These are phyloP conservation scores for Gymnarchus niloticus DNA, from an alignment of 2,113 vertebrate genomes.

Conservation along the genomic window DNA sequence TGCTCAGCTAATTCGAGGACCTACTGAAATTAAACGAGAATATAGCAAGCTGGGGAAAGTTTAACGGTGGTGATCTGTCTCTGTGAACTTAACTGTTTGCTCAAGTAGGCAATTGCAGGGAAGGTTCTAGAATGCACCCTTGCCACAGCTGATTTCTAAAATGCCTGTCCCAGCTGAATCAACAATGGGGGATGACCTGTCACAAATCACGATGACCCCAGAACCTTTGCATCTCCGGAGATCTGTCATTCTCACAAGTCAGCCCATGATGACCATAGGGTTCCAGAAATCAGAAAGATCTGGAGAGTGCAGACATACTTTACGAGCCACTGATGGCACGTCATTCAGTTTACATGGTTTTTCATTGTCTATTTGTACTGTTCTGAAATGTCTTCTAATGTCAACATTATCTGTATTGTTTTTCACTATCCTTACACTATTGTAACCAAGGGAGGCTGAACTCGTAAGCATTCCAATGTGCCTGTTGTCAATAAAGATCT, in stretches of 20 bases:
- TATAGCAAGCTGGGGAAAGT: background rate
- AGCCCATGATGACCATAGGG: conserved; percentile 41
- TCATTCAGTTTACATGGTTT: too few species aligned
- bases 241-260: conserved; percentile 48
- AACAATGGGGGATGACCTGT: conserved; percentile 45
- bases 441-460: too few species aligned
- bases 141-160: conserved; percentile 33
- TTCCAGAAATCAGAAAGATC: background rate
- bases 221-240: conserved; percentile 41
- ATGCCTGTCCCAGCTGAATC: conserved; percentile 51
- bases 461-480: too few species aligned
- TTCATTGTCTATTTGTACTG: too few species aligned
- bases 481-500: too few species aligned
- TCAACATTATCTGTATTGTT: too few species aligned
- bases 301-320: too few species aligned
- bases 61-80: background rate
- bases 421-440: too few species aligned
- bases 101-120: conserved; percentile 17
- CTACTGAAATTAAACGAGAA: background rate
- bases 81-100: conserved; percentile 21
- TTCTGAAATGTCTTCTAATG: too few species aligned
- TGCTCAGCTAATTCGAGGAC: background rate
- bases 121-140: conserved; percentile 29
- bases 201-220: conserved; percentile 35
- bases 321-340: too few species aligned